Percentiles rank a stretch among this genome's conserved stretches.
Conservation (phyloP, 2,113 vertebrate species). For the Alethe diademata region DNA sequence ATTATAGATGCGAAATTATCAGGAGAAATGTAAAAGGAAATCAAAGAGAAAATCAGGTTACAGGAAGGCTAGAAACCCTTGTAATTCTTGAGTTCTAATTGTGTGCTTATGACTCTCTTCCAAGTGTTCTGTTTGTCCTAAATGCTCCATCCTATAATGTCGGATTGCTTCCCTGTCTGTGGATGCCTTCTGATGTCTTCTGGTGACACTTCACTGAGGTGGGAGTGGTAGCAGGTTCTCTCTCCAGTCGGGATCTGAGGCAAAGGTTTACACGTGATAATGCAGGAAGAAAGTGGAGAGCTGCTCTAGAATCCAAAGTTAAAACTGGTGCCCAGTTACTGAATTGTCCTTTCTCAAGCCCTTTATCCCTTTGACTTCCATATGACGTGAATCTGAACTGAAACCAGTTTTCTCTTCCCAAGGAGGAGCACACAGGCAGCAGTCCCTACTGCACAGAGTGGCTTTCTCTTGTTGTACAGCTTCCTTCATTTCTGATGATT, state of each 20-base stretch:
- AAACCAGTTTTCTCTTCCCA: neutral
- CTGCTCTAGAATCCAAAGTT: neutral
- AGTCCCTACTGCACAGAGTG: neutral
- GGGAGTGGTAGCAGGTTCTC: neutral
- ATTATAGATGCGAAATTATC: neutral
- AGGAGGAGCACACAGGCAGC: neutral
- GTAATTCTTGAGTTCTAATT: neutral
- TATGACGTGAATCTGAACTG: neutral
- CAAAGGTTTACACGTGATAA: rapidly evolving
- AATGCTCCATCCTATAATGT: neutral
- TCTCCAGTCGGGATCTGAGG: neutral
- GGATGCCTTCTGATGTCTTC: neutral
- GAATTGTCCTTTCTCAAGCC: neutral
- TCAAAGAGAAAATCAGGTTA: neutral
- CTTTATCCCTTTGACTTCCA: neutral
- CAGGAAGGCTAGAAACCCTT: neutral
- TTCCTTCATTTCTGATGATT: neutral
- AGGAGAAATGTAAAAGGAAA: neutral
- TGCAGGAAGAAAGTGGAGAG: rapidly evolving
- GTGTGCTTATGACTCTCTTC: neutral
- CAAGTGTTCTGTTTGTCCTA: neutral
- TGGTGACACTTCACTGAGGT: neutral
- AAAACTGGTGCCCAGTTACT: neutral
- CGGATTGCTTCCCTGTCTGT: neutral
- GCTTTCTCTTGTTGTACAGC: neutral